These are phyloP conservation scores for Pygocentrus nattereri DNA, from an alignment of 2,797 vertebrate genomes.

Conservation along the genomic window DNA sequence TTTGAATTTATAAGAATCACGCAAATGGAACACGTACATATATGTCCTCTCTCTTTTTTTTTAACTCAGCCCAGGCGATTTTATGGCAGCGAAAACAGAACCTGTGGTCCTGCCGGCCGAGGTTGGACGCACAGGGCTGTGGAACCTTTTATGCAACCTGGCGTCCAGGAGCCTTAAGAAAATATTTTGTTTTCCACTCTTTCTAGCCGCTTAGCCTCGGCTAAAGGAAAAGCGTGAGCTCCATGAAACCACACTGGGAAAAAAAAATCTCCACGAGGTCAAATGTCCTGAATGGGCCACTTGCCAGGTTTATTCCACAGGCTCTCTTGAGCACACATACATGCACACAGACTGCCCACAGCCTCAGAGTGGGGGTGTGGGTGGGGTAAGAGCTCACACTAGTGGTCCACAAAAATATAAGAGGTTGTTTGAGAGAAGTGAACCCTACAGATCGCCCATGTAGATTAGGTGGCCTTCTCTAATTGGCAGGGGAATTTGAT, in stretches of 20 bases:
- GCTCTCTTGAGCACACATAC: constrained; percentile 59
- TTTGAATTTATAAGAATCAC: constrained; percentile 91
- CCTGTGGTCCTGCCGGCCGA: constrained; percentile 89
- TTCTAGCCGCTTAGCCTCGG: constrained; percentile 86
- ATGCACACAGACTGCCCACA: constrained; percentile 60
- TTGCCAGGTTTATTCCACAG: constrained; percentile 74
- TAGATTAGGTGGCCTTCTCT: constrained; percentile 76
- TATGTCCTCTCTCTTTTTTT: constrained; percentile 54
- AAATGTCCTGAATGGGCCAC: constrained; percentile 81
- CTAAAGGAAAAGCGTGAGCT: constrained; percentile 83
- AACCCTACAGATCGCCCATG: constrained; percentile 71
- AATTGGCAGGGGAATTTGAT: constrained; percentile 79
- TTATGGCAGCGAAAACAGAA: constrained; percentile 94
- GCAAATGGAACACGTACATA: constrained; percentile 91
- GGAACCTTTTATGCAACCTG: constrained; percentile 98
- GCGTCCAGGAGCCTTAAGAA: constrained; percentile 95
- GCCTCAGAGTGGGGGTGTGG: constrained; percentile 63
- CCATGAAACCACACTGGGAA: constrained; percentile 81
- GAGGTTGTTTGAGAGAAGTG: constrained; percentile 73
- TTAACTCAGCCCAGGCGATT: constrained; percentile 76
- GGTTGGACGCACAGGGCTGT: constrained; percentile 91
- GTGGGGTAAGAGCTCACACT: constrained; percentile 58
- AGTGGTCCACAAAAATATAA: constrained; percentile 72
- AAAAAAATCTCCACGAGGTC: constrained; percentile 76
- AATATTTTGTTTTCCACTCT: constrained; percentile 99